phyloP scores from a whole-genome alignment of 2,797 vertebrate species.

The Anisognathus igniventris region DNA sequence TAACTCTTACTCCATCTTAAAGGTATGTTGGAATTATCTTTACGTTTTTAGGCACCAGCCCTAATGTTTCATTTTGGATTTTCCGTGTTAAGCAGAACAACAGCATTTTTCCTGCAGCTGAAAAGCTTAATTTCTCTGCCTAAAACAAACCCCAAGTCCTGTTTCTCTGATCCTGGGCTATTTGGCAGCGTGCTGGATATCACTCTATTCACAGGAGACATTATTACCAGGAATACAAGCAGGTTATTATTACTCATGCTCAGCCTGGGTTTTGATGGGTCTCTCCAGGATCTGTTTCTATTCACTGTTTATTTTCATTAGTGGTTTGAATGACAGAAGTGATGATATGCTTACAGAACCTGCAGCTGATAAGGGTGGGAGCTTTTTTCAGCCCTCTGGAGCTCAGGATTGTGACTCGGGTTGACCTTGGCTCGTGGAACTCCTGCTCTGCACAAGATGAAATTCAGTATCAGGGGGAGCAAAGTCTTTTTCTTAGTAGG shows the following conservation, averaged over 20 bases:
- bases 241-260: slow-evolving; percentile 33
- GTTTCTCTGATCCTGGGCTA: not conserved
- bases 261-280: slow-evolving; percentile 23
- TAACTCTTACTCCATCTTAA: not conserved
- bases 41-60: not conserved
- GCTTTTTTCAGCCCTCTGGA: not conserved
- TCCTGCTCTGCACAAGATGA: not conserved
- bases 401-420: not conserved
- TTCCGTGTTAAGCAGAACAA: not conserved
- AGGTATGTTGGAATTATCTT: not conserved
- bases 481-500: not conserved
- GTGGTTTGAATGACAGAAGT: not conserved
- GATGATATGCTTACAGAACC: not conserved
- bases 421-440: not conserved
- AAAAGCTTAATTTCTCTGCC: not conserved
- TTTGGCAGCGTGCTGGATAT: not conserved
- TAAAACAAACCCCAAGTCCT: not conserved
- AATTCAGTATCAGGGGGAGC: not conserved
- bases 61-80: not conserved
- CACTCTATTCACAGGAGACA: not conserved
- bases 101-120: not conserved
- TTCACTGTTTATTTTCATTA: slow-evolving; percentile 27
- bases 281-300: slow-evolving; percentile 30
- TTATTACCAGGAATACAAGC: slow-evolving; percentile 26
- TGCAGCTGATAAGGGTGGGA: not conserved